These are phyloP conservation scores for Virgularia gustaviana DNA, from an alignment of 92 coral and sea anemone species.

Conservation along the genomic window DNA sequence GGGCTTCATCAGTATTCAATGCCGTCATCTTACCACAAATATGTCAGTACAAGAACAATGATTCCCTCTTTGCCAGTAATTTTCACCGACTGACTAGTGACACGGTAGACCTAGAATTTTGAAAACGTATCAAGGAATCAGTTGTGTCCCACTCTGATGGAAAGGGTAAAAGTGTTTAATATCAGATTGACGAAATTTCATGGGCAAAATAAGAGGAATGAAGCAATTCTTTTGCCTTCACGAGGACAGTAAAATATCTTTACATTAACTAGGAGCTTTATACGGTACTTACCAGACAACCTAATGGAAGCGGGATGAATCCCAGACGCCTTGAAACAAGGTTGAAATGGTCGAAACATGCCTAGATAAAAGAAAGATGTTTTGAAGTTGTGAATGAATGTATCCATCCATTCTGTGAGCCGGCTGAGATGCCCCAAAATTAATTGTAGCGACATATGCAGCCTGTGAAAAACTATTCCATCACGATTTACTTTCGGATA, in stretches of 20 bases:
- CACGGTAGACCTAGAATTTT: constrained; percentile 62
- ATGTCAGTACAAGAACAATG: constrained; percentile 59
- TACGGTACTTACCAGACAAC: constrained; percentile 83
- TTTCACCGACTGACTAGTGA: constrained; percentile 74
- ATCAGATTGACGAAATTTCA: too few relatives aligned
- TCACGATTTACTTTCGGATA: too few relatives aligned
- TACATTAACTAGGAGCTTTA: too few relatives aligned
- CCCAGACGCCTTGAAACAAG: constrained; percentile 92
- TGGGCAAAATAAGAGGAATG: too few relatives aligned
- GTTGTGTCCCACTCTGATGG: not conserved
- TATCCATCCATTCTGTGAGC: too few relatives aligned
- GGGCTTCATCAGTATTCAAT: not conserved
- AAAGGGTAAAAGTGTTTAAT: not conserved
- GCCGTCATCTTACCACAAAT: constrained; percentile 89
- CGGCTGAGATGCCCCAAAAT: too few relatives aligned
- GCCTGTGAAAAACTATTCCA: too few relatives aligned
- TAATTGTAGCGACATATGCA: too few relatives aligned
- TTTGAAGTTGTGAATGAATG: not conserved
- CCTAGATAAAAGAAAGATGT: constrained; percentile 43
- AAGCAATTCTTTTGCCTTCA: too few relatives aligned
- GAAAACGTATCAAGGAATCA: not conserved
- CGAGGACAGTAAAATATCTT: too few relatives aligned
- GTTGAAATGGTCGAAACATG: constrained; percentile 92
- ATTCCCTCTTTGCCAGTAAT: constrained; percentile 72
- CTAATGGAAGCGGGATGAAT: constrained; percentile 91